Evolutionary conservation across 1,140 invertebrate genomes (phyloP).

Genomic region (Pseudomyrmex cubaensis): DNA sequence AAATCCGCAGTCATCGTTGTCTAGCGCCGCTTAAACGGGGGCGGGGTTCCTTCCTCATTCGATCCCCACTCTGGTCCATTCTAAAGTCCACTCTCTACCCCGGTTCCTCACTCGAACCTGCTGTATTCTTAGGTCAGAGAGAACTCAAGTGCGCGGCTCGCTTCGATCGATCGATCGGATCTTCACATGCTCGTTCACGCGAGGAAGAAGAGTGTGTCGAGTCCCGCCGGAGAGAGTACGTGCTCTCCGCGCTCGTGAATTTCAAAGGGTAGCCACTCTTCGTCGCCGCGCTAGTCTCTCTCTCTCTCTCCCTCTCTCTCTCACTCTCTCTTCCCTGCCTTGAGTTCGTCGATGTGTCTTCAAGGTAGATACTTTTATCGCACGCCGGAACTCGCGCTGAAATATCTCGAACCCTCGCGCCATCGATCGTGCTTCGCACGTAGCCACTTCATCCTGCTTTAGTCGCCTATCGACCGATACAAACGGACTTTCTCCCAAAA

Average conservation of each 20-base stretch:
- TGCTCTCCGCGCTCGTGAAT: slow-evolving; percentile 51
- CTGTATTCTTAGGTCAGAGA: slow-evolving; percentile 83
- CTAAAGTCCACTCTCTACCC: slow-evolving; percentile 74
- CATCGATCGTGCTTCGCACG: slow-evolving; percentile 52
- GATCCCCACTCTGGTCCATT: slow-evolving; percentile 56
- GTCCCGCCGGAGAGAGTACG: neutral
- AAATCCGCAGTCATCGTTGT: slow-evolving; percentile 71
- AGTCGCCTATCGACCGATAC: slow-evolving; percentile 53
- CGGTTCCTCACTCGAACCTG: slow-evolving; percentile 72
- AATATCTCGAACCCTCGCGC: slow-evolving; percentile 46
- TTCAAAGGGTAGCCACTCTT: slow-evolving; percentile 47
- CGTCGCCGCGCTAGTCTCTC: slow-evolving; percentile 32
- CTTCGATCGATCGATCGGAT: slow-evolving; percentile 81
- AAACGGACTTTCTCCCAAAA: slow-evolving; percentile 55
- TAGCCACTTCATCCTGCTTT: slow-evolving; percentile 59
- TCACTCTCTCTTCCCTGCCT: neutral
- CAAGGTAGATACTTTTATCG: slow-evolving; percentile 55
- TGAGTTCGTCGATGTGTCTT: slow-evolving; percentile 36
- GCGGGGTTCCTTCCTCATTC: slow-evolving; percentile 62
- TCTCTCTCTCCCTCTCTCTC: neutral
- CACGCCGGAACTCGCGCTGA: slow-evolving; percentile 38
- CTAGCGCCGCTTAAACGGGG: slow-evolving; percentile 59
- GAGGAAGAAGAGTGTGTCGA: slow-evolving; percentile 2
- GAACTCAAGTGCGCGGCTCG: slow-evolving; percentile 79
- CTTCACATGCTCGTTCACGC: slow-evolving; percentile 62